These are phyloP conservation scores for Drosophila tristis DNA, from an alignment of 1,140 invertebrate species.

Conservation along the genomic window DNA sequence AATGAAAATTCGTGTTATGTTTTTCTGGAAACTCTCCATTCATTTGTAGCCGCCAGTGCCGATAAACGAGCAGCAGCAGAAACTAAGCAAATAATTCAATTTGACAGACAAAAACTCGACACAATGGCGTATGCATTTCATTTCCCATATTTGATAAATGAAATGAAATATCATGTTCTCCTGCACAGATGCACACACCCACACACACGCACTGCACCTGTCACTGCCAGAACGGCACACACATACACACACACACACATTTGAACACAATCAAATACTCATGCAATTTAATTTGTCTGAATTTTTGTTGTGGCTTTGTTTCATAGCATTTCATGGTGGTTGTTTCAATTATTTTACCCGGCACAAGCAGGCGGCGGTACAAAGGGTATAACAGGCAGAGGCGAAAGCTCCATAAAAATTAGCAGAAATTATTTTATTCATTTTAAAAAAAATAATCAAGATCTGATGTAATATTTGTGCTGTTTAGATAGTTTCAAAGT, in stretches of 20 bases:
- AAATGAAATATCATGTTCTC: conserved; percentile 55
- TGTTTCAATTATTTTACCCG: conserved; percentile 71
- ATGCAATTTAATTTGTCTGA: conserved; percentile 71
- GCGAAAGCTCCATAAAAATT: no score
- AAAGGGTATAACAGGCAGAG: no score
- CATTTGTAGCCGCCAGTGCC: conserved; percentile 16
- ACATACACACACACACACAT: conserved; percentile 15
- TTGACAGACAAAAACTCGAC: conserved; percentile 28
- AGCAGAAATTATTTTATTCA: no score
- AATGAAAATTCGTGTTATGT: conserved; percentile 37
- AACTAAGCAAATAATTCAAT: conserved; percentile 48
- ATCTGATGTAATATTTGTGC: conserved; percentile 5
- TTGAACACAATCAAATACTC: conserved; percentile 19
- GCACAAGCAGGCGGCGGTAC: no score
- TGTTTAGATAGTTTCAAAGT: conserved; percentile 46
- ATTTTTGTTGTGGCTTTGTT: conserved; percentile 73
- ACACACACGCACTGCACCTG: neutral
- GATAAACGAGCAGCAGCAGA: conserved; percentile 31
- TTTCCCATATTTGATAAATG: conserved; percentile 72
- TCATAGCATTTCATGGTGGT: conserved; percentile 73
- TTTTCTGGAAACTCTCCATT: neutral
- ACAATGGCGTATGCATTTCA: conserved; percentile 54
- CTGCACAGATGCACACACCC: conserved; percentile 36
- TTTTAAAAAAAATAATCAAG: no score
- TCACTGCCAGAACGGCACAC: neutral